Conservation (phyloP, 2,888 invertebrate genomes). For the Rotaria magnacalcarata region DNA sequence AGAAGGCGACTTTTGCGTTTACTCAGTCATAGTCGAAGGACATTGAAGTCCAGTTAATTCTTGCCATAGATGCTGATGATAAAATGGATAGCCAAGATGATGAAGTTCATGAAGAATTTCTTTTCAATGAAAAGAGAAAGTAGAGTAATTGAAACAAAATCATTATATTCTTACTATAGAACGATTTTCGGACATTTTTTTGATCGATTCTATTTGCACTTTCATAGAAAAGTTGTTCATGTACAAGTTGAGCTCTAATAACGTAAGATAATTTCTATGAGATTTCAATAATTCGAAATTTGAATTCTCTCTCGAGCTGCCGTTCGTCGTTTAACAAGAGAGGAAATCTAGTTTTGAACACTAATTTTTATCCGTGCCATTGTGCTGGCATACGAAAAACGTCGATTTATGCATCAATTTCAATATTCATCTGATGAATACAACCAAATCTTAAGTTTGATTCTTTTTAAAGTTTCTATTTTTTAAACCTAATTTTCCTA, state of each 20-base stretch:
- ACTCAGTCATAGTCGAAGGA: not conserved
- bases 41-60: slow-evolving; percentile 8
- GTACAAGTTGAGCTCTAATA: not conserved
- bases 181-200: not conserved
- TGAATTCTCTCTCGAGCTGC: not conserved
- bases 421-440: no score
- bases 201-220: not conserved
- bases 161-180: not conserved
- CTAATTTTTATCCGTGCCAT: no score
- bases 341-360: no score
- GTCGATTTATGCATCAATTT: no score
- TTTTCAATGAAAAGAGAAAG: not conserved
- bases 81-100: not conserved
- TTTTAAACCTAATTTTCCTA: no score
- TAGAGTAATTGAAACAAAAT: not conserved
- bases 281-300: no score
- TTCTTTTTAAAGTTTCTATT: no score
- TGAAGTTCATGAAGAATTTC: slow-evolving; percentile 6
- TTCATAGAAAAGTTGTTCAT: slow-evolving; percentile 18
- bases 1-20: not conserved
- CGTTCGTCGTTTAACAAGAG: no score
- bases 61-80: slow-evolving; percentile 23
- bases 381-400: no score
- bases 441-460: no score
- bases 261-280: not conserved